Base-by-base conservation (phyloP, 2,797 vertebrate genomes). In the Pseudochirops cupreus region DNA sequence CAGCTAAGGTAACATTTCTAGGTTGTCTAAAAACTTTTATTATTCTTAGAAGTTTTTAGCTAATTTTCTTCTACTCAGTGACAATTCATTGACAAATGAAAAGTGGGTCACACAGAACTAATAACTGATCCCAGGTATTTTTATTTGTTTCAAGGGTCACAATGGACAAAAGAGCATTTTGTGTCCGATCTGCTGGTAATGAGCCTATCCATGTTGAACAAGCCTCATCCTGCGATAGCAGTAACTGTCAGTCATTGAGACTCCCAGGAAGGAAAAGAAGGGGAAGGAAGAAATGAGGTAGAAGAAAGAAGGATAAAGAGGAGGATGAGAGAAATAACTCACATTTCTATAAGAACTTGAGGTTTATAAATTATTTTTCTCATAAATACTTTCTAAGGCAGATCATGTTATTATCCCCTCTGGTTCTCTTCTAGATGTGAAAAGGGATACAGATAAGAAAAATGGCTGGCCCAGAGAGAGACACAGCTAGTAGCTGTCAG, bases 261-360 rank as follows among this genome's bases (percentile, higher is more conserved):
- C 39, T 46, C 39, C 39, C 9, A 56, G 28, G 94, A 55, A 46
- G 52, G 29, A 29, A 58, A 87, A 56, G 56, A 28, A 55, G 21
- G 12, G 14, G 74, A 46, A 56, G 14, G 39, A 56, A 53, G 31
- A 82, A n/a, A 56, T 74, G 33, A 82, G 33, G 9, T 50, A 28
- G 50, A 39, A 53, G 57, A 62, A 50, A 94, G 54, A 67, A 50
- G 95, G 21, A 57, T 28, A 98, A 87, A 33, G 52, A 91, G 33
- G 98, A 67, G 33, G 52, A 91, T 24, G 52, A 91, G 21, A 55
- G 52, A 91, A 91, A 55, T 7, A 55, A 91, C 5, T 14, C 4
- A 54, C 26, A 87, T 46, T 87, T 11, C 74, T 26, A 46, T 82
- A 46, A 82, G 6, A 82, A 82, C n/a, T 21, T 82, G n/a, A 82